Conservation (phyloP, 2,113 vertebrate species). For the Planiliza haematocheilus region DNA sequence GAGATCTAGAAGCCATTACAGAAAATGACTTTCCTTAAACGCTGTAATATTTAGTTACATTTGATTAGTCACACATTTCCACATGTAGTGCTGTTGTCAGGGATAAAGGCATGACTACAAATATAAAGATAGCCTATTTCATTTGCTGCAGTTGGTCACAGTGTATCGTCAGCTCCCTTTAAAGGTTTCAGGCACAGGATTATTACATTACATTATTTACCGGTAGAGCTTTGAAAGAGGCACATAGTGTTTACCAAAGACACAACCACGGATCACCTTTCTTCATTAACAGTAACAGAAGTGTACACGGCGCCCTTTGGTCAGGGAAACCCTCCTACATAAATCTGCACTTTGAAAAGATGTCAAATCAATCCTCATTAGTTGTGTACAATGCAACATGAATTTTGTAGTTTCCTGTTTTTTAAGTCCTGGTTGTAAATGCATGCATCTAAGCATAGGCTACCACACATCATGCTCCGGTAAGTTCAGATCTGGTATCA, state of each 20-base stretch:
- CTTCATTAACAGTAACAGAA: neutral
- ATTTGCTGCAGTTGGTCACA: neutral
- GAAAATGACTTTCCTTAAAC: neutral
- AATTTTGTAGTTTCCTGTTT: neutral
- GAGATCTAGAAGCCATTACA: neutral
- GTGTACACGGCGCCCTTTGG: neutral
- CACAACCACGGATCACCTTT: constrained; percentile 3
- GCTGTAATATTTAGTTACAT: neutral
- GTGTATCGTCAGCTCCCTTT: constrained; percentile 26
- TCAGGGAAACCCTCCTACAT: neutral
- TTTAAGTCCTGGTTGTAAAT: constrained; percentile 15
- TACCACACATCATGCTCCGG: neutral
- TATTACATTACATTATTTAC: constrained; percentile 8
- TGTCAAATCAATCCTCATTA: neutral
- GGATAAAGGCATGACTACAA: constrained; percentile 24
- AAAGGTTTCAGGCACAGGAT: constrained; percentile 24
- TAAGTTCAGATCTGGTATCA: neutral
- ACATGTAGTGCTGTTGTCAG: neutral
- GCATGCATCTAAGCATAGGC: constrained; percentile 42
- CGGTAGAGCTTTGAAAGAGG: constrained; percentile 38
- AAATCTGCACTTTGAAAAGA: constrained; percentile 19
- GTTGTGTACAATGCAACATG: constrained; percentile 1
- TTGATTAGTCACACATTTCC: neutral
- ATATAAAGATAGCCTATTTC: constrained; percentile 23
- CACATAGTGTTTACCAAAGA: constrained; percentile 38